Conservation (phyloP, 2,888 invertebrate species). For the Candidula unifasciata region DNA sequence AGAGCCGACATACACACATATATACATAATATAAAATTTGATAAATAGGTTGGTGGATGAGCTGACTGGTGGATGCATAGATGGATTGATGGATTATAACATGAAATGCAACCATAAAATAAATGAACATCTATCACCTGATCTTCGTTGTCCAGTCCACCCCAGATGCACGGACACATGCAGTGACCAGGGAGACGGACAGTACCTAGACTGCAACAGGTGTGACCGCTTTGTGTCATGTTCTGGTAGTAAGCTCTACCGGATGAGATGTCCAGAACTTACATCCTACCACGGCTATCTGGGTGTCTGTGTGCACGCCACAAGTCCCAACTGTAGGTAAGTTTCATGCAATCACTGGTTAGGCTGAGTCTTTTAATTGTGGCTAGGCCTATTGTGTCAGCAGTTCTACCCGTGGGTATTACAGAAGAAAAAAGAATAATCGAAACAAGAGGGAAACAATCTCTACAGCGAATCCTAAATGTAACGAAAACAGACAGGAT, state of each 20-base stretch:
- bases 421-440: no score
- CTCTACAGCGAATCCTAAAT: no score
- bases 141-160: neutral
- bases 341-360: no score
- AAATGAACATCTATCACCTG: neutral
- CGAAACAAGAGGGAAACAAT: no score
- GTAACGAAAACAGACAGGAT: no score
- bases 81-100: no score
- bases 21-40: no score
- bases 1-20: no score
- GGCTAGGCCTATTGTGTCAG: no score
- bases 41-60: neutral
- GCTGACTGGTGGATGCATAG: neutral
- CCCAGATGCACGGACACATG: conserved; percentile 1
- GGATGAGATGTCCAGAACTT: neutral
- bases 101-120: neutral
- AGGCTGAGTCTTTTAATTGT: no score
- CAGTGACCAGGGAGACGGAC: neutral
- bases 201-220: conserved; percentile 15
- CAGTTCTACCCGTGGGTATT: no score
- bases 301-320: conserved; percentile 3
- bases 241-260: neutral
- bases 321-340: neutral
- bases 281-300: neutral
- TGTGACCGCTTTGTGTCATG: conserved; percentile 25